Conservation (phyloP, 30 jellyfish, hydroid and myxozoan genomes). For the Aurelia sp. region DNA sequence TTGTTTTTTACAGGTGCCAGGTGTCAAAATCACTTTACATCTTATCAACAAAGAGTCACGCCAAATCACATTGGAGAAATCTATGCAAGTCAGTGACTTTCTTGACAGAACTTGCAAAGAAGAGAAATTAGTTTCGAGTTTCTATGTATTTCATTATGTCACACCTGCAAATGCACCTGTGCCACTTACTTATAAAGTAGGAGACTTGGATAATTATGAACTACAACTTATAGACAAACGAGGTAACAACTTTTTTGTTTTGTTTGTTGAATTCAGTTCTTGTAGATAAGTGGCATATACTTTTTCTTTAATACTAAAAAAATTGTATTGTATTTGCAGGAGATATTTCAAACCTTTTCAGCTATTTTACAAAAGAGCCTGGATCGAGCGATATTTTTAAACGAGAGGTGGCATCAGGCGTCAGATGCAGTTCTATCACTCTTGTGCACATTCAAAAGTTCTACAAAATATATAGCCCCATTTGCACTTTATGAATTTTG, state of each 20-base stretch:
- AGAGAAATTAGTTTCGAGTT: conserved; percentile 25
- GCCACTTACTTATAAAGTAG: conserved; percentile 30
- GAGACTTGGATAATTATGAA: conserved; percentile 9
- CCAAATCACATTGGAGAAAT: conserved; percentile 21
- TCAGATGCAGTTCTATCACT: no score
- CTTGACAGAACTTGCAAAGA: conserved; percentile 39
- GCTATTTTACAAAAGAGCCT: no score
- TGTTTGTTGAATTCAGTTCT: no score
- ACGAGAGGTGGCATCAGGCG: no score
- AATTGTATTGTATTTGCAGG: no score
- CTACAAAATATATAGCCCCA: no score
- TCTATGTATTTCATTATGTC: conserved; percentile 37
- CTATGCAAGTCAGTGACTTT: conserved; percentile 6
- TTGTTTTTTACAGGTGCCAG: no score
- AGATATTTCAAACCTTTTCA: no score
- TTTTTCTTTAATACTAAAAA: neutral
- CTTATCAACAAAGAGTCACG: conserved; percentile 25
- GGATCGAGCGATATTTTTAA: no score
- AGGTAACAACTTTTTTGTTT: conserved; percentile 5
- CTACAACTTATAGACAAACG: conserved; percentile 34
- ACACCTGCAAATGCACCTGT: conserved; percentile 29
- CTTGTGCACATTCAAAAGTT: no score
- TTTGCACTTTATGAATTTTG: no score
- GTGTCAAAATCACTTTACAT: conserved; percentile 5
- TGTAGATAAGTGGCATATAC: neutral